phyloP scores from a whole-genome alignment of 1,140 invertebrate genomes.

The Caenorhabditis briggsae region DNA sequence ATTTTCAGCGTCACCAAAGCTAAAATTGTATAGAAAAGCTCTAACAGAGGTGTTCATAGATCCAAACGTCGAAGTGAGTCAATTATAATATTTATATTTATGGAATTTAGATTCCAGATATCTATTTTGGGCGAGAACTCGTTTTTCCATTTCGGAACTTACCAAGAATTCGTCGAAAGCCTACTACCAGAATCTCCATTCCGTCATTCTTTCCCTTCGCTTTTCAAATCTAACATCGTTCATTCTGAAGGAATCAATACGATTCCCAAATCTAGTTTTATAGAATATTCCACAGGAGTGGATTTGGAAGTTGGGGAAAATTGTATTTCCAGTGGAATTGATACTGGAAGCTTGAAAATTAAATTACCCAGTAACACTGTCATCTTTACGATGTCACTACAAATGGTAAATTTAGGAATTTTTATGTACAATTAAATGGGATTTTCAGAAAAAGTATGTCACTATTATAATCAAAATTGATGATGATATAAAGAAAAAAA shows the following conservation, averaged over 20 bases:
- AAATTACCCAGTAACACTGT: background rate
- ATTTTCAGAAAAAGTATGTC: slow-evolving; percentile 27
- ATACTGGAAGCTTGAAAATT: background rate
- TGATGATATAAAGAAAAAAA: slow-evolving; percentile 51
- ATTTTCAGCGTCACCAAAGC: background rate
- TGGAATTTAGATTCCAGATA: background rate
- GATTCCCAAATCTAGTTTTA: background rate
- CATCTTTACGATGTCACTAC: slow-evolving; percentile 28
- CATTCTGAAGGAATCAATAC: background rate
- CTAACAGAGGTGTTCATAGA: background rate
- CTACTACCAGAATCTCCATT: background rate
- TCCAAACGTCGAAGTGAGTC: slow-evolving; percentile 23
- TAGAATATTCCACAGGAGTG: background rate
- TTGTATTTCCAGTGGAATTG: slow-evolving; percentile 18
- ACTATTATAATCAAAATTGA: slow-evolving; percentile 19
- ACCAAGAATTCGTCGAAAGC: slow-evolving; percentile 3
- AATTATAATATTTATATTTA: background rate
- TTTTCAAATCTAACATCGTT: background rate
- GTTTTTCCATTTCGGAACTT: slow-evolving; percentile 57
- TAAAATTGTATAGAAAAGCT: background rate
- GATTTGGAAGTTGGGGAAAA: background rate
- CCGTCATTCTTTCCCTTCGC: background rate
- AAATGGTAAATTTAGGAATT: background rate
- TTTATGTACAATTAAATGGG: slow-evolving; percentile 26
- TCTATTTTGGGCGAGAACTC: slow-evolving; percentile 2